Evolutionary conservation across 2,888 invertebrate genomes (phyloP), one percentile per base, ranked within the genome.

Genomic region (Cryptocephalus moraei): DNA sequence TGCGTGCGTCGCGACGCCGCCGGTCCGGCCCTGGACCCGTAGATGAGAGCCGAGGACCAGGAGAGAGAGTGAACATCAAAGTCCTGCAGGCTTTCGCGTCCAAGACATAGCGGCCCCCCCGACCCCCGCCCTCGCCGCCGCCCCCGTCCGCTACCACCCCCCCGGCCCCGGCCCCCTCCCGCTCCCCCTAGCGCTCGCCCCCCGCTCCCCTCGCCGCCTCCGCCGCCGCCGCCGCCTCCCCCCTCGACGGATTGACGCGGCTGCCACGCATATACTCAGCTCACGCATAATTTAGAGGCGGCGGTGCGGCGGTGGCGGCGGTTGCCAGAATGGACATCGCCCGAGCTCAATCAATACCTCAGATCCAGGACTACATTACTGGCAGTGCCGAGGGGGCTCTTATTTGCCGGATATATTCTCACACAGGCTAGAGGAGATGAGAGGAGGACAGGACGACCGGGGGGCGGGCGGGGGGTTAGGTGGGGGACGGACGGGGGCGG

Each of bases 251-350:
- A 62, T 65, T 65, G 65, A 65, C 64, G 66, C 63, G 63, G 59
- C 62, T 62, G 64, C 67, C 66, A 67, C 68, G 68, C 68, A 68
- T 68, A 68, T 65, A 68, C 68, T 68, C 67, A 66, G 67, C 70
- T 69, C 68, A 70, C 69, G 70, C 70, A 70, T 70, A 69, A 70
- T 70, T 70, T 69, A 70, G 69, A 69, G 67, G 68, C 69, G 68
- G 42, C 44, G 49, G 8, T 13, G 39, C 33, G 10, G 39, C 39
- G 22, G 45, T 11, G n/a, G 47, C 46, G 50, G 39, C 43, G 45
- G 47, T 14, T 40, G 68, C 66, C 63, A 68, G 69, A 70, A 70
- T 70, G 70, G 70, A 70, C 70, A 69, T 69, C 68, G 69, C 67
- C 68, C 68, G 57, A 61, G 65, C 67, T 67, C 66, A 67, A 67